Base-by-base conservation (phyloP, 2,888 invertebrate genomes). In the Tholera decimalis region DNA sequence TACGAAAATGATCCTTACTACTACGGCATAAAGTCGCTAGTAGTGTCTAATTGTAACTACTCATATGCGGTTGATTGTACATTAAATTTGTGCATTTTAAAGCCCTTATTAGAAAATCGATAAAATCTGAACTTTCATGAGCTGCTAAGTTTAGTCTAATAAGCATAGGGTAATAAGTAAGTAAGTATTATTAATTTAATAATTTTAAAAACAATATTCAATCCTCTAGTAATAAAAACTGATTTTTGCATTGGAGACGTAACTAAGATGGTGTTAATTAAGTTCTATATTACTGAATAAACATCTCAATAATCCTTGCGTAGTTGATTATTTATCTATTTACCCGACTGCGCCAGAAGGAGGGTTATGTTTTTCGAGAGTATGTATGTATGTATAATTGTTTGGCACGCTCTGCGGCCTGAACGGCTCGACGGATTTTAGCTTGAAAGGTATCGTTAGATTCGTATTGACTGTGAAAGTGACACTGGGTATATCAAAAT, bases 251-350 rank as follows among this genome's bases (percentile, higher is more conserved):
- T 43, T 22, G 9, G 5, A 30, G 55, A 35, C 18, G 55, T 37
- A 44, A 37, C 54, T 55, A 37, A 24, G 66, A 56, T 30, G 35
- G 4, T 24, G 0, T 55, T 13, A 11, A n/a, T 30, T 0, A 30
- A 11, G 37, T 15, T n/a, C n/a, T n/a, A n/a, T n/a, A n/a, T n/a
- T n/a, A n/a, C n/a, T n/a, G n/a, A n/a, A n/a, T n/a, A n/a, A n/a
- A n/a, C n/a, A n/a, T n/a, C n/a, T n/a, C n/a, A n/a, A n/a, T n/a
- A n/a, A n/a, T n/a, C n/a, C n/a, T n/a, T n/a, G n/a, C n/a, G n/a
- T n/a, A n/a, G n/a, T n/a, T n/a, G n/a, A n/a, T n/a, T n/a, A n/a
- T n/a, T n/a, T n/a, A n/a, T n/a, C n/a, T n/a, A n/a, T n/a, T n/a
- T n/a, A n/a, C n/a, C n/a, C n/a, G n/a, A n/a, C n/a, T n/a, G n/a